Base-by-base conservation (phyloP, 2,888 invertebrate species). In the Zaprionus bogoriensis region DNA sequence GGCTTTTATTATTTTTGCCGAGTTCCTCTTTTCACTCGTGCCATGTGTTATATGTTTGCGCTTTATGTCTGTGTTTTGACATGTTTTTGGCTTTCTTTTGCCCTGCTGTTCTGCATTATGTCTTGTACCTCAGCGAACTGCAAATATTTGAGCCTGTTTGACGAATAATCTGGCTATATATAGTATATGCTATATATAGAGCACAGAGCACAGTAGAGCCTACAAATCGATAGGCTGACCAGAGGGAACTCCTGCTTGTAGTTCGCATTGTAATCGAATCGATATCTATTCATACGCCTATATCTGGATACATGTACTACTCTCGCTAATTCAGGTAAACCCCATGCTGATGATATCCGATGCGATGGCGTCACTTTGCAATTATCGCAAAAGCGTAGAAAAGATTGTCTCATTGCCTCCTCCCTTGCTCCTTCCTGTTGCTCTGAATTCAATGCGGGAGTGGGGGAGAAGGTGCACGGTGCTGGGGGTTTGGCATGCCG, bases 291-390 rank as follows among this genome's bases (percentile, higher is more conserved):
- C n/a, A n/a, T n/a, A n/a, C n/a, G n/a, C n/a, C n/a, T n/a, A n/a
- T n/a, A n/a, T n/a, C n/a, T n/a, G n/a, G n/a, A n/a, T 7, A 3
- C 4, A 32, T 32, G 14, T 32, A 14, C 12, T n/a, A 12, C 3
- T 30, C 12, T 30, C 10, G n/a, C 12, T 17, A 6, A 14, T 52
- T 5, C 23, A 30, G 41, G 50, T 38, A 46, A 50, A 28, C 4
- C 25, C 36, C 23, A 17, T 42, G 28, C n/a, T 30, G 46, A 25
- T 45, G 22, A 45, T 9, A 30, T 46, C 25, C 27, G 47, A 36
- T 36, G 19, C 12, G 55, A 78, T 77, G 77, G 76, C 80, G 77
- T 59, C 80, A 79, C 57, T 60, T 57, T 51, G 67, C 48, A 71
- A 60, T 77, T 74, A 81, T 55, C 61, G 39, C 42, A 46, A 44